A percentile compares a stretch with the other conserved stretches of the same genome.
phyloP scores from a whole-genome alignment of 2,113 vertebrate genomes.

The Tylochromis polylepis region DNA sequence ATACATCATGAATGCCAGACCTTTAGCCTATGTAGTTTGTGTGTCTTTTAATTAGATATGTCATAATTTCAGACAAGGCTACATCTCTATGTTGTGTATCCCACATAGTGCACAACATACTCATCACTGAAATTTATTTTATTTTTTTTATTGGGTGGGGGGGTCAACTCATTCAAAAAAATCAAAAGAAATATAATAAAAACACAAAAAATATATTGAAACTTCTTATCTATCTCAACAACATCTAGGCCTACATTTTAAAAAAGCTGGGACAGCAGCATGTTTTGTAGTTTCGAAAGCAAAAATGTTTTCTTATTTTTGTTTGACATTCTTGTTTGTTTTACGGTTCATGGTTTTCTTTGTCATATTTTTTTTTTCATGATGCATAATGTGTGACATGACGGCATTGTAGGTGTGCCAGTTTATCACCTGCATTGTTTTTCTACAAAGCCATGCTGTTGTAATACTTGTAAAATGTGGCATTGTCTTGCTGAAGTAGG shows the following conservation, averaged over 20 bases:
- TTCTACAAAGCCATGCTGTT: not conserved
- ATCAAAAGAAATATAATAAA: no score
- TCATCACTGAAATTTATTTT: no score
- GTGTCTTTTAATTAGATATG: no score
- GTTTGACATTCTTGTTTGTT: not conserved
- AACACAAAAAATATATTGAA: not conserved
- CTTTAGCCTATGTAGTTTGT: no score
- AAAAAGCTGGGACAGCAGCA: not conserved
- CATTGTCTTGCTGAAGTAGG: not conserved
- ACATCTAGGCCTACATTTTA: not conserved
- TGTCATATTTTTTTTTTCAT: not conserved
- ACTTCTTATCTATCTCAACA: not conserved
- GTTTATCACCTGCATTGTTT: not conserved
- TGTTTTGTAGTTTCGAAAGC: not conserved
- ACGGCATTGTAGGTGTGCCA: not conserved
- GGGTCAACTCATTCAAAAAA: no score
- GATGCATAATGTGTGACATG: not conserved
- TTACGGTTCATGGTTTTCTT: not conserved
- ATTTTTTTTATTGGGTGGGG: fast-evolving
- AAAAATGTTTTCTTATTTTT: not conserved
- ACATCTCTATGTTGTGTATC: no score
- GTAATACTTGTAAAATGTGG: not conserved
- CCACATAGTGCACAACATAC: no score
- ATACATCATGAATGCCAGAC: no score
- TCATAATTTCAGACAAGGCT: no score